phyloP scores from a whole-genome alignment of 2,797 vertebrate genomes.

The Sebastes cheni region DNA sequence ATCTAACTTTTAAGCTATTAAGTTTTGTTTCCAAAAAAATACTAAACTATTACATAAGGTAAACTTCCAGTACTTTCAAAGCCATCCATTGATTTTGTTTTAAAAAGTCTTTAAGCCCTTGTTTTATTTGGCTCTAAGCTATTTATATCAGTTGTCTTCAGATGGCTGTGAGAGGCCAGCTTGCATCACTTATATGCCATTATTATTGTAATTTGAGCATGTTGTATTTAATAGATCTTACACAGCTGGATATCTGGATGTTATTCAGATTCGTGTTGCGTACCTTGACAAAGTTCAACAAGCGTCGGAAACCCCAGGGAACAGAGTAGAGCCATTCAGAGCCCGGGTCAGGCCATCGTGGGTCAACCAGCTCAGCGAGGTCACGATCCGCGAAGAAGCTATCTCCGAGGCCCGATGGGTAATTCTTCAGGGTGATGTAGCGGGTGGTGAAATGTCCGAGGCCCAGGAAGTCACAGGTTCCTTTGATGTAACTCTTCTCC shows the following conservation, averaged over 20 bases:
- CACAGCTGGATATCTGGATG: not conserved
- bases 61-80: not conserved
- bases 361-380: slow-evolving; percentile 89
- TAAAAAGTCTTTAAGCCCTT: not conserved
- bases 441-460: slow-evolving; percentile 91
- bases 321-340: slow-evolving; percentile 89
- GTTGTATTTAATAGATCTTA: not conserved
- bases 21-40: not conserved
- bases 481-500: slow-evolving; percentile 90
- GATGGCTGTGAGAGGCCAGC: not conserved
- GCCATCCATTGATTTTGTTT: not conserved
- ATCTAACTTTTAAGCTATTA: not conserved
- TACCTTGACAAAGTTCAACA: slow-evolving; percentile 93
- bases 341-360: slow-evolving; percentile 87
- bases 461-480: slow-evolving; percentile 91
- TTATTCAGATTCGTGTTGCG: not conserved
- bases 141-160: not conserved
- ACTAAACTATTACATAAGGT: not conserved
- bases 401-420: slow-evolving; percentile 79
- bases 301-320: slow-evolving; percentile 90
- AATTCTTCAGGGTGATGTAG: slow-evolving; percentile 87
- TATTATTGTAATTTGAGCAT: not conserved
- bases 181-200: not conserved
- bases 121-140: not conserved
- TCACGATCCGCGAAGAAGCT: slow-evolving; percentile 88